Conservation (phyloP, 2,113 vertebrate species). For the Patagioenas fasciata region DNA sequence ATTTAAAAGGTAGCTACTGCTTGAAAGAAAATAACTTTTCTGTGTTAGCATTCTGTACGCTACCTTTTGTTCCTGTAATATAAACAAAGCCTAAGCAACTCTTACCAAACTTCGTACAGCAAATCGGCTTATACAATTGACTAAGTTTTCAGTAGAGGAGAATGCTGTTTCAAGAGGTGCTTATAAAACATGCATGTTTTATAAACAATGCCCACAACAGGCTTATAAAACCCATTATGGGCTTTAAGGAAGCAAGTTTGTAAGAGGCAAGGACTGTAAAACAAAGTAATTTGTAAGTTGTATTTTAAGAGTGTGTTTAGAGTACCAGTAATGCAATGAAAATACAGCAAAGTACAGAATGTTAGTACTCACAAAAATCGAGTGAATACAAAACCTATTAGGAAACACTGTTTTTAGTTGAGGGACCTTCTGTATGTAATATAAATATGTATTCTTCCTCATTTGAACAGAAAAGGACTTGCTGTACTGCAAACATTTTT, state of each 20-base stretch:
- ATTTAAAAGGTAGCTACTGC: not conserved
- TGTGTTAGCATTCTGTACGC: not conserved
- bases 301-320: not conserved
- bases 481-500: not conserved
- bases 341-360: not conserved
- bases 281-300: not conserved
- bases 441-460: not conserved
- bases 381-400: not conserved
- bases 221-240: not conserved
- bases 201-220: no score
- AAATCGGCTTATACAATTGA: not conserved
- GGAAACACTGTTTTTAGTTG: not conserved
- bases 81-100: not conserved
- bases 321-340: not conserved
- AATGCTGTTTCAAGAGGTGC: not conserved
- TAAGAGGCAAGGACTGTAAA: not conserved
- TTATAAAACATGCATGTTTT: not conserved
- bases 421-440: not conserved
- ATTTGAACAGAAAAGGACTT: not conserved
- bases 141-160: not conserved
- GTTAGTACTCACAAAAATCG: not conserved
- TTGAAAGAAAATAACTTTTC: not conserved
- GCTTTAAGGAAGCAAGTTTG: not conserved
- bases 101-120: not conserved
- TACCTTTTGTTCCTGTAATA: not conserved